Evolutionary conservation across 2,113 vertebrate species (phyloP).

Genomic region (Falcunculus frontatus): DNA sequence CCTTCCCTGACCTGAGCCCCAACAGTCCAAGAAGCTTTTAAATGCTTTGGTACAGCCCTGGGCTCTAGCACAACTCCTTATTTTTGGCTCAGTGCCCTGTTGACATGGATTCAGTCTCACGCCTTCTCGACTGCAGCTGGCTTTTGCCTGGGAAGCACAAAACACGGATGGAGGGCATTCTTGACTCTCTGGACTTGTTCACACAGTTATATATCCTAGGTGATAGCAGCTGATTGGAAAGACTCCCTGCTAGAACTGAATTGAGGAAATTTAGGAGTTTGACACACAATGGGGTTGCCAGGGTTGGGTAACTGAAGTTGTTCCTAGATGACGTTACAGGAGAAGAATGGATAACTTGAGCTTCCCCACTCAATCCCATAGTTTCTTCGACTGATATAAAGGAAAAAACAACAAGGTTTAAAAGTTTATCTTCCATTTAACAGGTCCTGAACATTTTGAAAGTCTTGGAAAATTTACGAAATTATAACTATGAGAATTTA

Average conservation of each 20-base stretch:
- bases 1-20: not conserved
- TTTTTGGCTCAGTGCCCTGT: not conserved
- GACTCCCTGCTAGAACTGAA: not conserved
- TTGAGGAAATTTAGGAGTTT: not conserved
- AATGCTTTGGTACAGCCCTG: not conserved
- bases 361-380: not conserved
- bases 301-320: accelerated
- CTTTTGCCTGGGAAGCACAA: not conserved
- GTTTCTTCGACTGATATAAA: not conserved
- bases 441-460: not conserved
- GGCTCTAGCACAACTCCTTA: not conserved
- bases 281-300: not conserved
- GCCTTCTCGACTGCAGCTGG: not conserved
- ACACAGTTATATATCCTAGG: not conserved
- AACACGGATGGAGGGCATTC: not conserved
- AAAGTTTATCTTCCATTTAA: not conserved
- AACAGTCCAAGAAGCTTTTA: not conserved
- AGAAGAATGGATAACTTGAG: not conserved
- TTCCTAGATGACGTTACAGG: not conserved
- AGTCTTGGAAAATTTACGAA: not conserved
- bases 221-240: not conserved
- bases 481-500: not conserved
- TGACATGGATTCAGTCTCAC: not conserved
- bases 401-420: not conserved
- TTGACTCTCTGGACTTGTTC: not conserved